Evolutionary conservation across 92 coral and sea anemone genomes (phyloP).

Genomic region (Siderastrea radians): DNA sequence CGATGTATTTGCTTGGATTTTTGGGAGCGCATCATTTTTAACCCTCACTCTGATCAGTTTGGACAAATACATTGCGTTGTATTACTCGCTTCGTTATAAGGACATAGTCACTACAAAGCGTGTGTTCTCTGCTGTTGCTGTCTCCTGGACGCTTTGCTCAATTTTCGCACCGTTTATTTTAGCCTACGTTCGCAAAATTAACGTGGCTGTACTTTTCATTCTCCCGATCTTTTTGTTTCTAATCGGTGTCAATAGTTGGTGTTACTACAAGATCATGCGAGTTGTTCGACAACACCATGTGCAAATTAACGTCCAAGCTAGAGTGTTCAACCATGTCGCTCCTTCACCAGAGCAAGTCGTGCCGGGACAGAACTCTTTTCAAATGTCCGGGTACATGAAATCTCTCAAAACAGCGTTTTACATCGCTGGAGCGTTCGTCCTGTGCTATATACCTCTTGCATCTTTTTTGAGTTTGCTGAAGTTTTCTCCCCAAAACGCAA

Average conservation of each 20-base stretch:
- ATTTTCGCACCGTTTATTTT: not conserved
- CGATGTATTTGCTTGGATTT: not conserved
- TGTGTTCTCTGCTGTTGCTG: not conserved
- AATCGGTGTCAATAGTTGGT: not conserved
- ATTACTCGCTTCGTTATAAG: not conserved
- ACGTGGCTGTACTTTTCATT: not conserved
- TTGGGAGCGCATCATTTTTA: not conserved
- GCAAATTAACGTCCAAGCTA: not conserved
- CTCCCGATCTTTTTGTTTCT: not conserved
- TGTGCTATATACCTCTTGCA: not conserved
- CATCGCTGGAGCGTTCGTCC: not conserved
- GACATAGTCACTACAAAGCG: constrained; percentile 1
- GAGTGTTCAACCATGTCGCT: not conserved
- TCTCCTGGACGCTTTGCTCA: not conserved
- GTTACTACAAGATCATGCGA: constrained; percentile 1
- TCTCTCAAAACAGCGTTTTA: not conserved
- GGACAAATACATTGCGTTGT: not conserved
- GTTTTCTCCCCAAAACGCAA: not conserved
- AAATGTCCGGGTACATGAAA: not conserved
- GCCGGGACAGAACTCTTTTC: not conserved
- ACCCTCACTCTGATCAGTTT: not conserved
- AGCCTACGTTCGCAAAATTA: not conserved
- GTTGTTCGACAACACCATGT: not conserved
- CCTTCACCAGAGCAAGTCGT: not conserved
- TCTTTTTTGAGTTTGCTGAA: not conserved